Evolutionary conservation across 2,113 vertebrate species (phyloP), one percentile per base, ranked within the genome.

Genomic region (Bombycilla garrulus): DNA sequence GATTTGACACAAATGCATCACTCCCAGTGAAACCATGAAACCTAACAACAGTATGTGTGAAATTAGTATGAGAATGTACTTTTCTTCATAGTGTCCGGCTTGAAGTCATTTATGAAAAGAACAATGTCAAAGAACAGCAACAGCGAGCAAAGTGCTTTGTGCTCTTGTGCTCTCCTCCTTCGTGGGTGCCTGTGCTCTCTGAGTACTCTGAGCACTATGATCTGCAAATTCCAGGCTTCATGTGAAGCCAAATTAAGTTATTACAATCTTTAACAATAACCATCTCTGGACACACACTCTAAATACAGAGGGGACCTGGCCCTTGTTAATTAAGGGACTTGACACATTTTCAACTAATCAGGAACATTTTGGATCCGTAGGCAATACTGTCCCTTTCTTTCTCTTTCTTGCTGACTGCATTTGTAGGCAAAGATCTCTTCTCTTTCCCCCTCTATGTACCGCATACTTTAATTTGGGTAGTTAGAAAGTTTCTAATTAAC

Each of bases 191-290:
- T 66, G 24, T 31, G 29, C 11, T n/a, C 21, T 61, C 58, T 15
- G 16, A 62, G 29, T 65, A 15, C n/a, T 72, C 36, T 0, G 3
- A 48, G 36, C 53, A 33, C 13, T 36, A 38, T 15, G 4, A 14
- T 5, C 0, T 0, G 26, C 1, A 36, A 62, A 53, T 12, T 45
- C 17, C 9, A 4, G 16, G 15, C 29, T 38, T 64, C 12, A 1
- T 58, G 33, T 2, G 3, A 87, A 91, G 21, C 5, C 36, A 86
- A 35, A 76, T 44, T 25, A 61, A 11, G 22, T 67, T 36, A 57
- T 69, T 65, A 57, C 21, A 71, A 29, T 22, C 19, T 66, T 86
- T 81, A 73, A 20, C 10, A 9, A 1, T 60, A 31, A 23, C 29
- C 15, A 44, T 54, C 51, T 81, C 50, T 71, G 31, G n/a, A 88